Evolutionary conservation across 2,888 invertebrate genomes (phyloP).

Genomic region (Plemyria rubiginata): DNA sequence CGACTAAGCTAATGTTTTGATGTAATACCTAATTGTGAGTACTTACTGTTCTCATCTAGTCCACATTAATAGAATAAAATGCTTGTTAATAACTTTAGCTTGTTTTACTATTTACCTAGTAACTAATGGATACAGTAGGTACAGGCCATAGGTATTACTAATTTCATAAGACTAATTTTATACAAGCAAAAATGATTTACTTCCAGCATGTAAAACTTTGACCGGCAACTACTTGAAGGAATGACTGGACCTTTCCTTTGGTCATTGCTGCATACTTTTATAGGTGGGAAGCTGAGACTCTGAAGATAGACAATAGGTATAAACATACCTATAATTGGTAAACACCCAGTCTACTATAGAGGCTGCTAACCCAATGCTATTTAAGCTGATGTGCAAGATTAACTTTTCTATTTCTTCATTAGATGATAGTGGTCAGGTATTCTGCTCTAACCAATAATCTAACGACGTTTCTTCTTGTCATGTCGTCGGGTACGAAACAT

Average conservation of each 20-base stretch:
- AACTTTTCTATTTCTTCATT: neutral
- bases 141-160: neutral
- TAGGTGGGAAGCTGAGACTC: no score
- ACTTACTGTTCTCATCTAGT: conserved; percentile 73
- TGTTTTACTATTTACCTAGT: conserved; percentile 3
- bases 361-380: neutral
- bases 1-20: conserved; percentile 48
- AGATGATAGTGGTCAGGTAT: neutral
- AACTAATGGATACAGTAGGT: neutral
- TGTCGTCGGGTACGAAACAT: conserved; percentile 87
- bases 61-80: conserved; percentile 74
- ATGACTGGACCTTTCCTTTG: neutral
- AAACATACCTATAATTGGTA: no score
- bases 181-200: neutral
- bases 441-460: conserved; percentile 38
- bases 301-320: no score
- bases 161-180: neutral
- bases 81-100: conserved; percentile 57
- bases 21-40: conserved; percentile 45
- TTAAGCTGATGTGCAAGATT: neutral
- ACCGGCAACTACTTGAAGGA: neutral
- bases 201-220: neutral
- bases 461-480: conserved; percentile 90
- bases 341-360: neutral
- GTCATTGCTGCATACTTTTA: neutral